A percentile compares a stretch with the other conserved stretches of the same genome.
Evolutionary conservation across 2,797 vertebrate species (phyloP).

Genomic region (Momotus momota): DNA sequence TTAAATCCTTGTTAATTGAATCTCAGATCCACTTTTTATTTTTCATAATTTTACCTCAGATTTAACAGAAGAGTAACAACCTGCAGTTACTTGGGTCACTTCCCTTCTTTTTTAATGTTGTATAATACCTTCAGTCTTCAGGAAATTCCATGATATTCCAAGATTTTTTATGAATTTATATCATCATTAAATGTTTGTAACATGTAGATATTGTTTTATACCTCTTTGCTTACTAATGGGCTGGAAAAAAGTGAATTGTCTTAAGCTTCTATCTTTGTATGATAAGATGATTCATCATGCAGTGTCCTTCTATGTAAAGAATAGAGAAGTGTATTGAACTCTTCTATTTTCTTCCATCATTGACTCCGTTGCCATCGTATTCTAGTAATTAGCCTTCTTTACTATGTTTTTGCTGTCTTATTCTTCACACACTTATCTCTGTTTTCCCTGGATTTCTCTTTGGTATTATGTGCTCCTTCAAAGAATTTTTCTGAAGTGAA

Average conservation of each 20-base stretch:
- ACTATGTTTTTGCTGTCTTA: neutral
- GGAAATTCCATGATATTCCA: neutral
- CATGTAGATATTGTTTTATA: neutral
- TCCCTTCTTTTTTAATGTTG: neutral
- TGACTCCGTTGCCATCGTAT: neutral
- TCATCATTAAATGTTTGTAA: conserved; percentile 12
- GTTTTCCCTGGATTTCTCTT: neutral
- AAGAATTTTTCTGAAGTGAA: neutral
- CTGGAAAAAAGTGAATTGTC: conserved; percentile 8
- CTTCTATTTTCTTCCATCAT: neutral
- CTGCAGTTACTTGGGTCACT: neutral
- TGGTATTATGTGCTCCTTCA: neutral
- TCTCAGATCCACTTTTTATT: neutral
- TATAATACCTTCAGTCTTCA: neutral
- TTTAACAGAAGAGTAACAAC: neutral
- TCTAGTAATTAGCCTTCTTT: neutral
- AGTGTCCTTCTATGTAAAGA: neutral
- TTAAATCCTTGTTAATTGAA: neutral
- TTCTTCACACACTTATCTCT: neutral
- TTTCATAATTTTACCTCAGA: neutral
- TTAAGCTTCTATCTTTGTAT: neutral
- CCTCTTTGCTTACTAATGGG: conserved; percentile 10
- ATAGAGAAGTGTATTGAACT: neutral
- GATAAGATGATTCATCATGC: neutral
- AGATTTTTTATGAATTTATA: conserved; percentile 16